These are phyloP conservation scores for Ormyrus pomaceus DNA, from an alignment of 2,888 invertebrate species.

Conservation along the genomic window DNA sequence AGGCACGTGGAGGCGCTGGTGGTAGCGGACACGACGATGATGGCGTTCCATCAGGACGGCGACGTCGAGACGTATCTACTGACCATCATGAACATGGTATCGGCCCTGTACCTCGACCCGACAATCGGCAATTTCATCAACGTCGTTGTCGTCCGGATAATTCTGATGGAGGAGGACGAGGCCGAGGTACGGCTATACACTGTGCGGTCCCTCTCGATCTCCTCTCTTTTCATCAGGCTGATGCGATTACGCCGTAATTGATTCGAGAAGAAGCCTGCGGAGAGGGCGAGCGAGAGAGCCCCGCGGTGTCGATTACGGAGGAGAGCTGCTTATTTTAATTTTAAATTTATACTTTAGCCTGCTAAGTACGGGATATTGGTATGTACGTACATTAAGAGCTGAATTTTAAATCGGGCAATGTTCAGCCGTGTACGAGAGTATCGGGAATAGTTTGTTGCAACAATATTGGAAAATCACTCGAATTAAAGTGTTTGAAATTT, in stretches of 20 bases:
- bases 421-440: too few species aligned
- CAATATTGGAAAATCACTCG: too few species aligned
- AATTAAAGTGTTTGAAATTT: too few species aligned
- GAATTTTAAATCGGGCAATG: too few species aligned
- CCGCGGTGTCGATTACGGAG: not conserved
- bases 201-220: too few species aligned
- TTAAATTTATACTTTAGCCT: not conserved
- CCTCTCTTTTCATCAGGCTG: conserved; percentile 25
- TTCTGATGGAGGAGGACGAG: conserved; percentile 84
- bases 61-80: conserved; percentile 91
- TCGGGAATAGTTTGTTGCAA: too few species aligned
- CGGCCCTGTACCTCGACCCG: conserved; percentile 89
- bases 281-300: not conserved
- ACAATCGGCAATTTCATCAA: conserved; percentile 94
- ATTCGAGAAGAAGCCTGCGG: not conserved
- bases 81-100: conserved; percentile 95
- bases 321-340: conserved; percentile 22
- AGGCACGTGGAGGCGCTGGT: conserved; percentile 90
- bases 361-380: not conserved
- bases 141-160: conserved; percentile 91
- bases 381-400: too few species aligned
- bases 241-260: conserved; percentile 36
- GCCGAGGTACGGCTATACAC: conserved; percentile 73
- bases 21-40: conserved; percentile 92
- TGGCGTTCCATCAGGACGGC: conserved; percentile 88